phyloP scores from a whole-genome alignment of 1,140 invertebrate genomes.

The Pantala flavescens region DNA sequence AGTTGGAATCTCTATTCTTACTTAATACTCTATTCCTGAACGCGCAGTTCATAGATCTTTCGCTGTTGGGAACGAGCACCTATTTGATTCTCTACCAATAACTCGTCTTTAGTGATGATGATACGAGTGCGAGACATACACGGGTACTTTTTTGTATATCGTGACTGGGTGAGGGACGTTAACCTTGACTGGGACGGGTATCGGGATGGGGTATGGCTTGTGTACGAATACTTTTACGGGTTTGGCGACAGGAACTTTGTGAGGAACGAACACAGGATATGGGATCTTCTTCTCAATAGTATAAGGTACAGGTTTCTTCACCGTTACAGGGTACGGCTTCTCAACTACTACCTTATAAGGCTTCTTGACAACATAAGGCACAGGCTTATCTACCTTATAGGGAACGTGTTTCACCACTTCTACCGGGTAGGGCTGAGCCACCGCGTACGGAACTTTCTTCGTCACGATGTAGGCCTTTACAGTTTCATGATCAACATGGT shows the following conservation, averaged over 20 bases:
- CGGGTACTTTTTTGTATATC: too few species aligned
- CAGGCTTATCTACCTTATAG: conserved; percentile 24
- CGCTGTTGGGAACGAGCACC: too few species aligned
- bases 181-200: conserved; percentile 22
- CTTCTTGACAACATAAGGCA: conserved; percentile 24
- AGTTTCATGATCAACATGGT: conserved; percentile 30
- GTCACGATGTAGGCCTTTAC: conserved; percentile 37
- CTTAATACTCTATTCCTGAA: too few species aligned
- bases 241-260: conserved; percentile 25
- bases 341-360: conserved; percentile 16
- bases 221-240: conserved; percentile 24
- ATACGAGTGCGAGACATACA: too few species aligned
- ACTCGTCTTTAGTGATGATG: too few species aligned
- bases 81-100: too few species aligned
- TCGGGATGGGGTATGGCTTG: conserved; percentile 23
- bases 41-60: too few species aligned
- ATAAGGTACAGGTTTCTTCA: conserved; percentile 18
- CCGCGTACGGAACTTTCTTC: conserved; percentile 34
- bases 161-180: neutral
- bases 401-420: conserved; percentile 34
- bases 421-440: conserved; percentile 37
- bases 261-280: conserved; percentile 25
- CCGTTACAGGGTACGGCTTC: conserved; percentile 22
- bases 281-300: conserved; percentile 17
- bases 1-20: too few species aligned